Evolutionary conservation across 23 tunicate species (phyloP), one percentile per base, ranked within the genome.

Genomic region (Corella eumyota): DNA sequence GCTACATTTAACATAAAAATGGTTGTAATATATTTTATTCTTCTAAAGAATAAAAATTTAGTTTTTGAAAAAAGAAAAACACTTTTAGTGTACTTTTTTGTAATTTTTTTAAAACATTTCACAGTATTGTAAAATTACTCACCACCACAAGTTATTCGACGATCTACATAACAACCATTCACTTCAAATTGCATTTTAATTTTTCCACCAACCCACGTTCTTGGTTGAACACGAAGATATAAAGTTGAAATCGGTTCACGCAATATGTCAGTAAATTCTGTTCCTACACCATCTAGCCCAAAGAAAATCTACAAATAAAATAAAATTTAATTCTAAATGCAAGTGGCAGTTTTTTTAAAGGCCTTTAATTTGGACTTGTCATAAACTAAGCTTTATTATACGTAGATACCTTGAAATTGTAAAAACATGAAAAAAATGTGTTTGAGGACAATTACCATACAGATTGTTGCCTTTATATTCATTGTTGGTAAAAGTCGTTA

Each of bases 121-220:
- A 15, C 15, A 9, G 48, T 6, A 51, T n/a, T n/a, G 11, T 7
- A n/a, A n/a, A n/a, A 9, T n/a, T 51, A 51, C 57, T 31, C 48
- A 88, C 96, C 88, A 24, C 72, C 38, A 56, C 96, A 88, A 1
- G 88, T 50, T 26, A 78, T 72, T 54, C 85, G 33, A 11, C 71
- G 28, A 37, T 65, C 77, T 2, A 67, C 78, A 55, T 88, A 88
- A 38, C 96, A 88, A 15, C 96, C 96, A 46, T 64, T 67, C 62
- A 88, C 52, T 62, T 88, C 96, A 63, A 88, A 88, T 47, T 78
- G 96, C 60, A 88, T 7, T 5, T 19, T 58, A 13, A 88, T 73
- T 15, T 32, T 28, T 20, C 76, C 74, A n/a, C n/a, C n/a, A 2
- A 21, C 21, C 87, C 88, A 88, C 22, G 54, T 32, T 31, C 66